phyloP scores from a whole-genome alignment of 2,113 vertebrate species.

The Nothobranchius kuhntae region DNA sequence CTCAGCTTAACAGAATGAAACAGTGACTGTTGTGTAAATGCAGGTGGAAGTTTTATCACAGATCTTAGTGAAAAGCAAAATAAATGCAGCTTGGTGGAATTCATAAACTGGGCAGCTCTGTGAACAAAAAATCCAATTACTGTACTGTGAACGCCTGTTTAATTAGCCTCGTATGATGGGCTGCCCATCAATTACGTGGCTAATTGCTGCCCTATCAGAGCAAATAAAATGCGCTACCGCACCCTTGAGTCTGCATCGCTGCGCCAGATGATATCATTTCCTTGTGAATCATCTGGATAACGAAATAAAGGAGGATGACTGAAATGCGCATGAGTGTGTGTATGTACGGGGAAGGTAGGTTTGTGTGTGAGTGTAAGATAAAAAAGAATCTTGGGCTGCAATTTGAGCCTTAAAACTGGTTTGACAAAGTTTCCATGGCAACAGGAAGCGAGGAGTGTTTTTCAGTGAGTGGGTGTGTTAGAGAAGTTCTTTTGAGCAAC shows the following conservation, averaged over 20 bases:
- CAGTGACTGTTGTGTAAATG: constrained; percentile 6
- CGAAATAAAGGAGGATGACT: constrained; percentile 49
- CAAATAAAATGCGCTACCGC: constrained; percentile 72
- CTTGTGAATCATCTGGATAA: constrained; percentile 66
- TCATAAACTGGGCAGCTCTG: constrained; percentile 20
- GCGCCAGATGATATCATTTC: constrained; percentile 70
- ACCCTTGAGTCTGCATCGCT: constrained; percentile 69
- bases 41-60: neutral
- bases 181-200: constrained; percentile 75
- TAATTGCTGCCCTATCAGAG: constrained; percentile 77
- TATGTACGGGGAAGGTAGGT: neutral
- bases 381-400: constrained; percentile 12
- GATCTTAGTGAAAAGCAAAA: neutral
- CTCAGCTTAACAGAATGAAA: constrained; percentile 15
- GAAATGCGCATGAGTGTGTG: constrained; percentile 7
- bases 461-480: constrained; percentile 14
- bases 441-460: constrained; percentile 29
- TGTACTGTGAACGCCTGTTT: constrained; percentile 66
- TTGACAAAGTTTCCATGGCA: constrained; percentile 61
- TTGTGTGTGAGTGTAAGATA: neutral
- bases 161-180: constrained; percentile 78
- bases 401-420: constrained; percentile 36
- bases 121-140: constrained; percentile 67
- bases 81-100: neutral
- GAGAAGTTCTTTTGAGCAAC: constrained; percentile 6